A percentile compares a stretch with the other conserved stretches of the same genome.
Conservation (phyloP, 2,113 vertebrate genomes). For the Myrmecophaga tridactyla region DNA sequence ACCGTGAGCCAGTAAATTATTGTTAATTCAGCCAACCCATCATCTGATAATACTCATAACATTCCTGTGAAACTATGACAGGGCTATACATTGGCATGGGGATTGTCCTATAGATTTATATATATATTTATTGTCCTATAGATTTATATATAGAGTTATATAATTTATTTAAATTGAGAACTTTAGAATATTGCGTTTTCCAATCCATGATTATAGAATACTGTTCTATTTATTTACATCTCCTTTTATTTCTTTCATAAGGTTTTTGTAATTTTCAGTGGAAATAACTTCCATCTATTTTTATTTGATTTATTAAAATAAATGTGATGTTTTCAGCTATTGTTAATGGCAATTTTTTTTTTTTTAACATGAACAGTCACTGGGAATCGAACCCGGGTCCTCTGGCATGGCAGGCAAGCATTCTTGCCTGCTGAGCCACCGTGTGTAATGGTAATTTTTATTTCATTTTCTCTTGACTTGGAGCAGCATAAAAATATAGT, state of each 20-base stretch:
- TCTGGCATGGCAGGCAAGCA: too few species aligned
- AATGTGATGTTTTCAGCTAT: neutral
- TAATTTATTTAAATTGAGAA: too few species aligned
- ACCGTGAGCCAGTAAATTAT: too few species aligned
- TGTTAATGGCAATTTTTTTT: neutral
- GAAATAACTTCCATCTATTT: neutral
- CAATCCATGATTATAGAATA: neutral
- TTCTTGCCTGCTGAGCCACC: too few species aligned
- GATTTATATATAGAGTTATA: too few species aligned
- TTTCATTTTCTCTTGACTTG: neutral
- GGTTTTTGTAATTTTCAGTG: neutral
- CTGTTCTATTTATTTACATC: neutral
- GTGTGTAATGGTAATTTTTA: too few species aligned
- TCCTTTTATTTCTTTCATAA: constrained; percentile 14
- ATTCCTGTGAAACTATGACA: too few species aligned
- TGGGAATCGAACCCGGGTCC: too few species aligned
- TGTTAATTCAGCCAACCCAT: too few species aligned
- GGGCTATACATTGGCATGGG: neutral
- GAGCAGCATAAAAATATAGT: neutral
- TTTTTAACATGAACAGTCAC: too few species aligned
- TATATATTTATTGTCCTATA: neutral
- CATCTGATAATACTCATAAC: too few species aligned
- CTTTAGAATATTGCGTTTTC: neutral
- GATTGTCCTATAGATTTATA: neutral
- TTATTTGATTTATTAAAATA: neutral